Evolutionary conservation across 2,888 invertebrate genomes (phyloP).

Genomic region (Ophion costatus): DNA sequence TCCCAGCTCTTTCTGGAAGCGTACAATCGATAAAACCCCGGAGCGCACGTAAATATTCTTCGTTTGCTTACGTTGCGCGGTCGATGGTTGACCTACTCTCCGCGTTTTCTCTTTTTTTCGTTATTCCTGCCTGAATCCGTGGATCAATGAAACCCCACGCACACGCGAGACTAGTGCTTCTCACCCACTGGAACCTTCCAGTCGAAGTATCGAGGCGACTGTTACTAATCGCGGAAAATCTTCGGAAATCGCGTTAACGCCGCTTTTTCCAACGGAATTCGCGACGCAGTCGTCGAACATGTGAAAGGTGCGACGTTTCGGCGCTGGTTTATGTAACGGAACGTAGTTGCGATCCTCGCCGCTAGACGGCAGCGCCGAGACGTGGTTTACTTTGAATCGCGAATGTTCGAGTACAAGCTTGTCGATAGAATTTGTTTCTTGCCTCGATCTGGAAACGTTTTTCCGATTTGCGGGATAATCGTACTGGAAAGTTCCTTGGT

Average conservation of each 20-base stretch:
- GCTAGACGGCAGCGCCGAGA: not conserved
- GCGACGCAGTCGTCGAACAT: not conserved
- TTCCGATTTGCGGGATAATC: not conserved
- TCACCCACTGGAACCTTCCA: not conserved
- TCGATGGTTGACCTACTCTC: slow-evolving; percentile 31
- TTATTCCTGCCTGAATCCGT: not conserved
- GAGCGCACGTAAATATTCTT: slow-evolving; percentile 37
- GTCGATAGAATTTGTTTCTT: not conserved
- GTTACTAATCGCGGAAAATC: not conserved
- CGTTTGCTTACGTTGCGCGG: slow-evolving; percentile 16
- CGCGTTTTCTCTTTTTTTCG: not conserved
- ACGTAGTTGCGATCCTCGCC: not conserved
- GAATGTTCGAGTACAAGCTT: not conserved
- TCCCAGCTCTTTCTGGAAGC: slow-evolving; percentile 75
- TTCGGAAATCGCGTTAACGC: not conserved
- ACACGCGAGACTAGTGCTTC: not conserved
- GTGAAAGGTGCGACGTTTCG: not conserved
- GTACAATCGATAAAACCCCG: slow-evolving; percentile 74
- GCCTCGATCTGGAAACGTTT: not conserved
- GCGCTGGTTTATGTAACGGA: not conserved
- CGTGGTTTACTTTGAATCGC: not conserved
- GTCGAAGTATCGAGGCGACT: not conserved
- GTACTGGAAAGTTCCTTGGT: too few species aligned
- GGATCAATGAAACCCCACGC: not conserved
- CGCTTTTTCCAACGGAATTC: not conserved